Base-by-base conservation (phyloP, 92 coral and sea anemone genomes). In the Nematostella vectensis region DNA sequence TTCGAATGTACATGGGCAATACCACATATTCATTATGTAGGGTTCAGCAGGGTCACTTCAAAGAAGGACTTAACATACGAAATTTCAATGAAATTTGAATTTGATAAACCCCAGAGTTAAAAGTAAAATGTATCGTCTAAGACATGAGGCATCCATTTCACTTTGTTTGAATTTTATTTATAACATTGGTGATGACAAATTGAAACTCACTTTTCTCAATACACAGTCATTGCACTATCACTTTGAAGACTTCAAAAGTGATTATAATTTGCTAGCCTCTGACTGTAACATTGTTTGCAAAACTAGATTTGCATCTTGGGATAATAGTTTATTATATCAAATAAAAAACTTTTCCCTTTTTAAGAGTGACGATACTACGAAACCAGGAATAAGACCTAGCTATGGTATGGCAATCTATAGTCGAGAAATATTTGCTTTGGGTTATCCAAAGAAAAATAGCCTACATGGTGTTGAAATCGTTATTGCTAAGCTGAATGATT, bases 21-120 rank as follows among this genome's bases (percentile, higher is more conserved):
- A 12, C 83, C 83, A 53, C 85, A 78, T 54, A 78, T 78, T 51
- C 79, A 71, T 71, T 77, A 77, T 58, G 84, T 77, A 44, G 84
- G 79, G 40, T 63, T 77, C 42, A 76, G 83, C 51, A 58, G 77
- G 45, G 83, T 76, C 28, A 76, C 76, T 45, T 55, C 83, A 21
- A n/a, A n/a, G n/a, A n/a, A n/a, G n/a, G n/a, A n/a, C n/a, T n/a
- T n/a, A n/a, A n/a, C n/a, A n/a, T n/a, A n/a, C n/a, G n/a, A n/a
- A n/a, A n/a, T n/a, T n/a, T n/a, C n/a, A n/a, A n/a, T n/a, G n/a
- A n/a, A n/a, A n/a, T n/a, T n/a, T n/a, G n/a, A n/a, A n/a, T n/a
- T n/a, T 33, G 40, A 33, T 33, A 33, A 33, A 15, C 40, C 6
- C 6, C 15, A 15, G 15, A 6, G 40, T 33, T 6, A 8, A 58